Evolutionary conservation across 2,797 vertebrate genomes (phyloP), one percentile per base, ranked within the genome.

Genomic region (Salarias fasciatus): DNA sequence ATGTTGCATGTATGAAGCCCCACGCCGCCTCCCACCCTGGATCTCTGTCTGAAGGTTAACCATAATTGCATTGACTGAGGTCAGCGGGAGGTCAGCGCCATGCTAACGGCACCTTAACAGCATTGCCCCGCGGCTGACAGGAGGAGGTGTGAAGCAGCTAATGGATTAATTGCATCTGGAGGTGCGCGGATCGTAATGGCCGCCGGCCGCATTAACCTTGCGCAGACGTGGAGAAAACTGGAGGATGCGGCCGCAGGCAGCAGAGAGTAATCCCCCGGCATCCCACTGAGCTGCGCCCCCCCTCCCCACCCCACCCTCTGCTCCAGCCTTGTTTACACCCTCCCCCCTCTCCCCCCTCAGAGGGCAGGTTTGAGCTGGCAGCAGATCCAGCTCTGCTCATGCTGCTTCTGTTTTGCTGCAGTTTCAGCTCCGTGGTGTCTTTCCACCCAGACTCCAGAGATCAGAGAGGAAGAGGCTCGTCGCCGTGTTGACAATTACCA

Each of bases 41-140:
- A 43, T 57, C 48, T 53, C 29, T 11, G 42, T 60, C 46, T 62
- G 61, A 76, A 86, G 68, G 80, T 75, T 73, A 75, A 75, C 52
- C 54, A 82, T 86, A 76, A 82, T 53, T 69, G 49, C 41, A 76
- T 33, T 47, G 71, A 50, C 55, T 38, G 51, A 38, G 55, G 62
- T 62, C 54, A 43, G 57, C 45, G 61, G 59, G 45, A 15, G 49
- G 68, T 83, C 79, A 13, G 69, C 79, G 63, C 11, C 0, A 55
- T 6, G 67, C 77, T 84, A 83, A 85, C 77, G 52, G 61, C 56
- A 56, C 44, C 42, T 54, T 80, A 75, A 78, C 79, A 47, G 3
- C 33, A 30, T 77, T 66, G 79, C 13, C 49, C 43, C 10, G 56
- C 9, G 3, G 58, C 72, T 75, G 80, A 79, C 68, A 46, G 63